phyloP scores from a whole-genome alignment of 2,888 invertebrate species.

The Drosophila incognita region DNA sequence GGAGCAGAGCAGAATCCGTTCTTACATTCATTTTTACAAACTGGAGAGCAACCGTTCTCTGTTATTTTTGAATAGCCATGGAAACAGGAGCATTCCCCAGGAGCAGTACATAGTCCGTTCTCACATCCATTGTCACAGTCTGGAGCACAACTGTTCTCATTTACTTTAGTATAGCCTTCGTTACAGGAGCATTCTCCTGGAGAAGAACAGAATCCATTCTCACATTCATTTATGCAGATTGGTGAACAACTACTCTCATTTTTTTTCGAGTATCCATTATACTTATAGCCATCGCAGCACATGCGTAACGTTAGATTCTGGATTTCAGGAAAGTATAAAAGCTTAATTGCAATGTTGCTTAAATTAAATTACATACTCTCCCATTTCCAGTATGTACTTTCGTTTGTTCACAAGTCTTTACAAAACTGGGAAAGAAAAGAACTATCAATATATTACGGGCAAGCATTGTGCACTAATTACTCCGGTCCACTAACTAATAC shows the following conservation, averaged over 20 bases:
- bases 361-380: not conserved
- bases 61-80: not conserved
- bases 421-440: constrained; percentile 30
- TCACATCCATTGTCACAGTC: no score
- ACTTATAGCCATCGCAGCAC: constrained; percentile 65
- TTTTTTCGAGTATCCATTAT: constrained; percentile 83
- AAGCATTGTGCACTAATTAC: constrained; percentile 33
- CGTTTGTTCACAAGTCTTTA: not conserved
- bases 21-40: constrained; percentile 16
- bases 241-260: not conserved
- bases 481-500: constrained; percentile 15
- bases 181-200: no score
- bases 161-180: rapidly evolving
- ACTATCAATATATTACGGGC: constrained; percentile 28
- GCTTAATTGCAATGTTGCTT: not conserved
- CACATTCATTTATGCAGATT: no score
- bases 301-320: no score
- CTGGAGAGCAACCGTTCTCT: constrained; percentile 12
- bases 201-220: no score
- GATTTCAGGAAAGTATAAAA: not conserved
- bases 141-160: no score
- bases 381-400: rapidly evolving
- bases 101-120: no score
- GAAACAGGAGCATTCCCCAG: not conserved
- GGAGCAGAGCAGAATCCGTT: constrained; percentile 18